Evolutionary conservation across 2,113 vertebrate species (phyloP), one percentile per base, ranked within the genome.

Genomic region (Capreolus pygargus): DNA sequence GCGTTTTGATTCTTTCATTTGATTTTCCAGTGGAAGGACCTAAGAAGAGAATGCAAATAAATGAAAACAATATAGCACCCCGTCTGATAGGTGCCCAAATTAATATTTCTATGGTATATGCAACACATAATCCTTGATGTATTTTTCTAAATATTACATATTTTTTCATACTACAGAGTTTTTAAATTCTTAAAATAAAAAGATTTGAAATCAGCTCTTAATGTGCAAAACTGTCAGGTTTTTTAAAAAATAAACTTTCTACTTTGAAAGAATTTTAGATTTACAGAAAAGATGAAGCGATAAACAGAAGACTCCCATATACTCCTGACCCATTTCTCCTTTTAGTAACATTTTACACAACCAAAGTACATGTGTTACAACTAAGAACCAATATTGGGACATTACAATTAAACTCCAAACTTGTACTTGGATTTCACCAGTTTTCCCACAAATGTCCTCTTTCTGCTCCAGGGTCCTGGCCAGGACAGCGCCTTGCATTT

Each of bases 1-100:
- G 76, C 98, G 99, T 0, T 98, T 97, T 0, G 98, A 97, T 52
- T 99, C 99, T 93, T 98, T 99, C 99, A 99, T 99, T 98, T 99
- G 99, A 96, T 99, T 99, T 97, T 99, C 99, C 95, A 99, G 81
- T 0, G 99, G 99, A n/a, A 99, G 99, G 1, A 99, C 99, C 99
- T 99, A 97, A 57, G 57, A 92, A 94, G 82, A 97, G 39, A 93
- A 89, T 21, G 16, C 17, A 89, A n/a, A 17, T 84, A 82, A 86
- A 88, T 94, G 55, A 94, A 91, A 94, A 89, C 36, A 89, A 81
- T 33, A 27, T 1, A 64, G 15, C 81, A 30, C 81, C 21, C 9
- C 6, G 5, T 74, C 30, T 95, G 25, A 74, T 1, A 58, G 1
- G 81, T 30, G 60, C 1, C 64, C 13, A 90, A 87, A 57, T 43